Evolutionary conservation across 2,113 vertebrate species (phyloP).

Genomic region (Larimichthys polyactis): DNA sequence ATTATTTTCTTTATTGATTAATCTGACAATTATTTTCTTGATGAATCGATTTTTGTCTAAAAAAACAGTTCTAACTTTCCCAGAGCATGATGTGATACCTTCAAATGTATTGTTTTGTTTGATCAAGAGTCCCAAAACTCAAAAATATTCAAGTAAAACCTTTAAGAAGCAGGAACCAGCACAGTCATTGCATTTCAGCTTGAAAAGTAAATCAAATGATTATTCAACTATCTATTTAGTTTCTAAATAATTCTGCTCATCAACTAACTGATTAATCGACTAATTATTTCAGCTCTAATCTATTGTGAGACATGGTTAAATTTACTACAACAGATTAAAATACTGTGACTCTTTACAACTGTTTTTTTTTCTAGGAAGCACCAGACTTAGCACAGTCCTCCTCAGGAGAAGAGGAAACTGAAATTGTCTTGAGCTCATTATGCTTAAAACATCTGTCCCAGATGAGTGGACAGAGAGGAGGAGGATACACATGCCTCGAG

Average conservation of each 20-base stretch:
- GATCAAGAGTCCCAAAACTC: neutral
- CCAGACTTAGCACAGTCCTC: neutral
- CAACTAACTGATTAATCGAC: neutral
- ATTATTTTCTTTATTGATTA: neutral
- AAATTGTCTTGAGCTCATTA: slow-evolving; percentile 51
- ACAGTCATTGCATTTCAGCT: neutral
- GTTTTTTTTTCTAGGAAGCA: neutral
- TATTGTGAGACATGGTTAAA: slow-evolving; percentile 22
- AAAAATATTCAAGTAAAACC: neutral
- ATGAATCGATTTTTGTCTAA: neutral
- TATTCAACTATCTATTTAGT: neutral
- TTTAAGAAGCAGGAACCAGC: neutral
- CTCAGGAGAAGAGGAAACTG: slow-evolving; percentile 17
- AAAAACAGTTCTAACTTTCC: neutral
- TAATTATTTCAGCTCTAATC: neutral
- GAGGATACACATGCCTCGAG: slow-evolving; percentile 47
- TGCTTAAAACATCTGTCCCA: slow-evolving; percentile 76
- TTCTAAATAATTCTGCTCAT: neutral
- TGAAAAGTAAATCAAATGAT: neutral
- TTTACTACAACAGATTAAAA: neutral
- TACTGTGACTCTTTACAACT: neutral
- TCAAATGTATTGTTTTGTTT: neutral
- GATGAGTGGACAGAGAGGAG: slow-evolving; percentile 55
- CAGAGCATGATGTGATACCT: too few relatives aligned
- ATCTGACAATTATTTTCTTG: neutral